Evolutionary conservation across 2,888 invertebrate species (phyloP), one percentile per base, ranked within the genome.

Genomic region (Meiosimyza platycephala): DNA sequence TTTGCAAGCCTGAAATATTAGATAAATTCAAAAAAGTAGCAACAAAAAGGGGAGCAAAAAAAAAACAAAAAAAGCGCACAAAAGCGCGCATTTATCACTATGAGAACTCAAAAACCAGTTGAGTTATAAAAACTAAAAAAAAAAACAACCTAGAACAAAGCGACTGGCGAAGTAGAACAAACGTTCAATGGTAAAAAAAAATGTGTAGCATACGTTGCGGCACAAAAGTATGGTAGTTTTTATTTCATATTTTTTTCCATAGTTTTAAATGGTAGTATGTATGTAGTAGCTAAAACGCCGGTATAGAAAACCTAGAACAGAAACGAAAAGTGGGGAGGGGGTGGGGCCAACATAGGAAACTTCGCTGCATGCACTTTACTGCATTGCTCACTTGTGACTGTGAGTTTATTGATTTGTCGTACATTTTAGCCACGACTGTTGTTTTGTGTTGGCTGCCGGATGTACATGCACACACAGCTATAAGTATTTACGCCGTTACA

Each of bases 391-490:
- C 1, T 57, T 18, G 57, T 57, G 18, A n/a, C n/a, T 18, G 15
- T n/a, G 40, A 54, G 40, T 66, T 66, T 66, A 66, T 66, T 66
- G 52, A 66, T 66, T 66, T 54, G 65, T 54, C 54, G 54, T 54
- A 16, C 28, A 66, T 66, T 66, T 54, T 33, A 40, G 9, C 47
- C 18, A 28, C 18, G 13, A 63, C 7, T 22, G 50, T 63, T 48
- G 48, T 48, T 63, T 2, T 47, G 18, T 40, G 40, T 18, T 16
- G 16, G 22, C 28, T 40, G 40, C 40, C 40, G 40, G 40, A 40
- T 40, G 40, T 7, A 40, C 40, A 40, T 7, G 40, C 40, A 40
- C 7, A 40, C 40, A 40, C 40, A 40, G 6, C 5, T 2, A 40
- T 9, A 40, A 2, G 22, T 22, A 22, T 22, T 22, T 22, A 22